phyloP scores from a whole-genome alignment of 2,888 invertebrate genomes.

The Sinelater perroti region DNA sequence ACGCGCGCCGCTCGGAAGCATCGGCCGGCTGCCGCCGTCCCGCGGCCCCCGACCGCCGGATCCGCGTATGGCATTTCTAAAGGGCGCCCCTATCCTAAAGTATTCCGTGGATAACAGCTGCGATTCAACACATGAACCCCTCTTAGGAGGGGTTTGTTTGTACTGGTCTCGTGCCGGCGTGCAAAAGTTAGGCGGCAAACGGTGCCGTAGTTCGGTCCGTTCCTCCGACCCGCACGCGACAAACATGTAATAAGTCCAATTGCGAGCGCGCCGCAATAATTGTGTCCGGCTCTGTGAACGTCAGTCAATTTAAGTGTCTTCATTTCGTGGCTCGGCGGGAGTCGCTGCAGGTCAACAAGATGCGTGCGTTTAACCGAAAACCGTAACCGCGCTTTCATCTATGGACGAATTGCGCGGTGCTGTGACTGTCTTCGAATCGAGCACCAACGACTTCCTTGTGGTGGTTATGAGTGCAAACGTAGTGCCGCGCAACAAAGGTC shows the following conservation, averaged over 20 bases:
- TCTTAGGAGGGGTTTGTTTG: constrained; percentile 58
- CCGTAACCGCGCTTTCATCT: too few species aligned
- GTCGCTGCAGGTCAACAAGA: neutral
- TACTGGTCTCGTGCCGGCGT: constrained; percentile 60
- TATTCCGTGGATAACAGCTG: constrained; percentile 54
- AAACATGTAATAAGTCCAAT: constrained; percentile 46
- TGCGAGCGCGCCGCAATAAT: constrained; percentile 49
- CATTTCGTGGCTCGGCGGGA: constrained; percentile 18
- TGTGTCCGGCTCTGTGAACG: constrained; percentile 48
- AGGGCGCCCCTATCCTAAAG: constrained; percentile 38
- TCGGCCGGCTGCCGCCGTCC: too few species aligned
- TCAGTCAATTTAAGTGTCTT: constrained; percentile 31
- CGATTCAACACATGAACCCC: constrained; percentile 59
- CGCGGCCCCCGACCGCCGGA: constrained; percentile 27
- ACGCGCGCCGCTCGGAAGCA: too few species aligned
- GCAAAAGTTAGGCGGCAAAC: constrained; percentile 56
- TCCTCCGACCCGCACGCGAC: constrained; percentile 56
- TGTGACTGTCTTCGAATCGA: neutral
- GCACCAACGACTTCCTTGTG: neutral
- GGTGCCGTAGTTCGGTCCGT: constrained; percentile 51
- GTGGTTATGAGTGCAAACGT: neutral
- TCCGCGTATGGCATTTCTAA: constrained; percentile 40
- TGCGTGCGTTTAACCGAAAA: neutral
- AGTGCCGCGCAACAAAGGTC: neutral
- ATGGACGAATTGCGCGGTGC: too few species aligned